Conservation (phyloP, 2,797 vertebrate genomes). For the Dryobates pubescens region DNA sequence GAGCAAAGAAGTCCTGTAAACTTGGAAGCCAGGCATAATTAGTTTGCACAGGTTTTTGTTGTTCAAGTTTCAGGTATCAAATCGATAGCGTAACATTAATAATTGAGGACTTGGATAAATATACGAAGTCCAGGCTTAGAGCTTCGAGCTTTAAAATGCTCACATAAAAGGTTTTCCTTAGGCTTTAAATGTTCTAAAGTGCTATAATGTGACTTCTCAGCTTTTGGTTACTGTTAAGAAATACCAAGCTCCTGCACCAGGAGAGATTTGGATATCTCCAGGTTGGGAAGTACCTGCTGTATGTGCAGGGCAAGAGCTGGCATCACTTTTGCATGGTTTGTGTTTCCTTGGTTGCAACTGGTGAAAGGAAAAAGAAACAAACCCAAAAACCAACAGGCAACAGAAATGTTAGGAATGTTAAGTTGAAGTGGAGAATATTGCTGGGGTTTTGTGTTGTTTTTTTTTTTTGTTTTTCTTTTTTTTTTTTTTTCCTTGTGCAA, state of each 20-base stretch:
- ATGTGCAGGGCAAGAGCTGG: neutral
- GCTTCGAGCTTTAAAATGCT: slow-evolving; percentile 77
- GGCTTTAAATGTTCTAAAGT: slow-evolving; percentile 65
- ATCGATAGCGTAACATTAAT: slow-evolving; percentile 80
- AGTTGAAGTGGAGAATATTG: neutral
- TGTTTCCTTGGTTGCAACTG: neutral
- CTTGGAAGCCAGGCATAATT: slow-evolving; percentile 74
- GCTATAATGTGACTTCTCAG: slow-evolving; percentile 66
- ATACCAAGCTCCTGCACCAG: slow-evolving; percentile 25
- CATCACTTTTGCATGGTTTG: neutral
- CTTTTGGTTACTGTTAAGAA: slow-evolving; percentile 64
- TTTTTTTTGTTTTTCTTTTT: neutral
- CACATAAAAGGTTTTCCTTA: slow-evolving; percentile 65
- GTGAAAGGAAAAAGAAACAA: rapidly evolving
- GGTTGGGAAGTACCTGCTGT: neutral
- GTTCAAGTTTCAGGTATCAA: slow-evolving; percentile 76
- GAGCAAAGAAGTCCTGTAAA: slow-evolving; percentile 66
- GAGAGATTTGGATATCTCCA: slow-evolving; percentile 33
- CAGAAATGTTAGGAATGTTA: neutral
- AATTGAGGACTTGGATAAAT: slow-evolving; percentile 80
- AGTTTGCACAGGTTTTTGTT: slow-evolving; percentile 77
- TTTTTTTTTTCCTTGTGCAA: neutral
- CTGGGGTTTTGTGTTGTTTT: too few species aligned
- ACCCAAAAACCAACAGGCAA: neutral
- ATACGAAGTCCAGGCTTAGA: slow-evolving; percentile 79